Evolutionary conservation across 2,888 invertebrate genomes (phyloP), one percentile per base, ranked within the genome.

Genomic region (Odiellus spinosus): DNA sequence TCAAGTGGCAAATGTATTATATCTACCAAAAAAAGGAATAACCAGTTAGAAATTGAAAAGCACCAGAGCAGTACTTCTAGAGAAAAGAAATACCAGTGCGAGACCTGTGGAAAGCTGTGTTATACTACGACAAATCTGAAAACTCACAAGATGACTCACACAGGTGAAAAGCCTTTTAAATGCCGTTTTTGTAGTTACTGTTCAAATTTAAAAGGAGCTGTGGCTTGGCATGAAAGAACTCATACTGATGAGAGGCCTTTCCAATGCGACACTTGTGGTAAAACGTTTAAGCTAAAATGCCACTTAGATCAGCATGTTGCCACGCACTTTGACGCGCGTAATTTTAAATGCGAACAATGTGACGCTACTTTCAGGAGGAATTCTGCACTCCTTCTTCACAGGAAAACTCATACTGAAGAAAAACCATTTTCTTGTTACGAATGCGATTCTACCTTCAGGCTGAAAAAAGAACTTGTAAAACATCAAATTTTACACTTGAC

Each of bases 381-480:
- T n/a, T 17, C 15, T 10, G 38, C 38, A 2, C 14, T 38, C 2
- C 10, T 17, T 10, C 15, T 15, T 8, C 38, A 38, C 14, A 38
- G 14, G 14, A 10, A n/a, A 38, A 38, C 38, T 8, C 38, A 47
- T 26, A 47, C 47, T 10, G 11, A 14, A 17, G n/a, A 44, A 44
- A 61, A 48, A 32, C 40, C 48, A 14, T 44, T 40, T 17, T 40
- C 35, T 33, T 48, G 48, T 17, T 17, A 43, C 17, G 44, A 44
- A 18, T 48, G 48, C 40, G 26, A 26, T 8, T 4, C 26, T 4
- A 6, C 26, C 8, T 26, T 26, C 26, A 26, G 5, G 8, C 8
- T 21, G 6, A 47, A 44, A 15, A 5, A 38, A 12, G 17, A 32
- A 20, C 34, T 47, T 4, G 19, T 33, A 11, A 19, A 6, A 1